Base-by-base conservation (phyloP, 2,113 vertebrate genomes). In the Erythrocebus patas region DNA sequence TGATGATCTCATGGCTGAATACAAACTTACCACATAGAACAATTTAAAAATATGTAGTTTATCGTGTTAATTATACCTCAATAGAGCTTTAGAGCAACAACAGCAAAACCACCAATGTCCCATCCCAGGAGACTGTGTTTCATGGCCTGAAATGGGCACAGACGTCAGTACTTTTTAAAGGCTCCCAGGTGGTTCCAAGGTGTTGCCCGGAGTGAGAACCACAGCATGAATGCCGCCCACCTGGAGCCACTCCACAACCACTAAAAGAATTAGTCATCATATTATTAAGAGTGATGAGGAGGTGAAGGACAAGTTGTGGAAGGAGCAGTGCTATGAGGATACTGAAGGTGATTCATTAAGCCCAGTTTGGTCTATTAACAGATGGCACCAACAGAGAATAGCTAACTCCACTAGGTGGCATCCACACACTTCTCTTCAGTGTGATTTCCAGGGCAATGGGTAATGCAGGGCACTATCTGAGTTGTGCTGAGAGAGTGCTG, bases 381-480 rank as follows among this genome's bases (percentile, higher is more conserved):
- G 11, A 10, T 25, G 0, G 35, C 2, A 3, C 1, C 40, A 18
- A 45, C 87, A 86, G 50, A 1, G 17, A 30, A 5, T 0, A 4
- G 43, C 16, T 16, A 11, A 6, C 2, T 57, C 97, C 97, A 83
- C 91, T 48, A 85, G 96, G 73, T 45, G 96, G 96, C 97, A 92
- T 2, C 88, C 20, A 73, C 30, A 80, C 52, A 1, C 40, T 73
- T 48, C 30, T 79, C 30, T 57, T 80, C 5, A 43, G 78, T 70
- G 18, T n/a, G 48, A 25, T 73, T 93, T 93, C 50, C 27, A 25
- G 40, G 27, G 35, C 6, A 81, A 5, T 1, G 14, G 18, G 13
- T 43, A 73, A 66, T 59, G 25, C 6, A 14, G 73, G 25, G 30
- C 40, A 14, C 14, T 57, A 32, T 59, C 55, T 25, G 52, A 30